A percentile compares a stretch with the other conserved stretches of the same genome.
These are phyloP conservation scores for Stramonita haemastoma DNA, from an alignment of 2,888 invertebrate genomes.

Conservation along the genomic window DNA sequence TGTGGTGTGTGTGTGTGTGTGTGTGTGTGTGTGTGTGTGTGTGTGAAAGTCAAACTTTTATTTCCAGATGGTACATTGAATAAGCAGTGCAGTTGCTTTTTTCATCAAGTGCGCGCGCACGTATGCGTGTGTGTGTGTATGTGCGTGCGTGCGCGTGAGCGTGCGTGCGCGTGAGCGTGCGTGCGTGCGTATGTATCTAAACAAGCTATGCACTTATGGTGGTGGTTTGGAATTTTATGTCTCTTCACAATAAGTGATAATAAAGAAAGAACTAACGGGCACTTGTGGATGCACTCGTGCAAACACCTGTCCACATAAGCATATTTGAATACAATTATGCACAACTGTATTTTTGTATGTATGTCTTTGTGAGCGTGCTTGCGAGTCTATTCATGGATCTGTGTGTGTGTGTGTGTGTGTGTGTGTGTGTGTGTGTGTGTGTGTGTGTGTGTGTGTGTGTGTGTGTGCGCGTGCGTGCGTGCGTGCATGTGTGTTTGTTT, in stretches of 20 bases:
- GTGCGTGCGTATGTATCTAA: not conserved
- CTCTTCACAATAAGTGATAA: not conserved
- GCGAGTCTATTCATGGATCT: not conserved
- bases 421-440: not conserved
- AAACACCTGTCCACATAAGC: not conserved
- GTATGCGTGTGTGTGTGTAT: not conserved
- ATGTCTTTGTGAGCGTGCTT: not conserved
- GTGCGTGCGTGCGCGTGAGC: not conserved
- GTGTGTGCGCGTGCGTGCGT: not conserved
- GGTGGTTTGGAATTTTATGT: not conserved
- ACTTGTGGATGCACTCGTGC: not conserved
- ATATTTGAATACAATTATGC: not conserved
- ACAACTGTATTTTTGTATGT: not conserved
- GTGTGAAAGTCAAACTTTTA: no score
- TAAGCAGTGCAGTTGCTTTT: no score
- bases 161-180: not conserved
- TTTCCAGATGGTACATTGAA: no score
- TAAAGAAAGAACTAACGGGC: not conserved
- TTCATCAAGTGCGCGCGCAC: no score
- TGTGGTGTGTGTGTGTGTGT: no score
- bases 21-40: no score
- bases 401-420: not conserved
- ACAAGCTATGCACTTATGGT: not conserved
- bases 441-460: constrained; percentile 3
- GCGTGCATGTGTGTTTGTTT: not conserved